These are phyloP conservation scores for Sarcophilus harrisii DNA, from an alignment of 2,797 vertebrate species.

Conservation along the genomic window DNA sequence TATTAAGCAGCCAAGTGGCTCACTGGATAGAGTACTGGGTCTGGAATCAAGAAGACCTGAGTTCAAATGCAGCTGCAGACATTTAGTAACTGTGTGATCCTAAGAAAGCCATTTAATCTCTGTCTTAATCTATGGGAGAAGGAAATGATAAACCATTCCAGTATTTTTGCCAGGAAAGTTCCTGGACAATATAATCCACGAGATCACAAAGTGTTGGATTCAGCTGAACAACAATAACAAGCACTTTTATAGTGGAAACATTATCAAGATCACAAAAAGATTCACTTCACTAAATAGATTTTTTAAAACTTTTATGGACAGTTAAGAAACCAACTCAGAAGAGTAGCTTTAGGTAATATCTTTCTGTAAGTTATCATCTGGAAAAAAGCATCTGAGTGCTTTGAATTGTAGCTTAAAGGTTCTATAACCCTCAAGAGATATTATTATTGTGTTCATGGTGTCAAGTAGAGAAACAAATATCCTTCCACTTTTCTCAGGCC, in stretches of 20 bases:
- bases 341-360: constrained; percentile 18
- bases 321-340: background rate
- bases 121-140: background rate
- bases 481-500: background rate
- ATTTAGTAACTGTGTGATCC: background rate
- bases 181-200: background rate
- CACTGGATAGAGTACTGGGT: background rate
- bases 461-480: constrained; percentile 6
- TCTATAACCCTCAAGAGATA: constrained; percentile 36
- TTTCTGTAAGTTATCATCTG: background rate
- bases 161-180: background rate
- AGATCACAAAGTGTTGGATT: background rate
- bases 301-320: background rate
- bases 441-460: constrained; percentile 23
- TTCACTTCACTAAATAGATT: background rate
- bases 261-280: background rate
- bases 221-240: background rate
- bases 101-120: background rate
- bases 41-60: background rate
- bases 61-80: background rate
- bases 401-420: constrained; percentile 38
- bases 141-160: background rate
- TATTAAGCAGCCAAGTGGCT: background rate
- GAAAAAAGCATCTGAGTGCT: constrained; percentile 6
- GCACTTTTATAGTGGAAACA: background rate